A percentile compares a stretch with the other conserved stretches of the same genome.
phyloP scores from a whole-genome alignment of 1,140 invertebrate genomes.

The Eriocheir sinensis region DNA sequence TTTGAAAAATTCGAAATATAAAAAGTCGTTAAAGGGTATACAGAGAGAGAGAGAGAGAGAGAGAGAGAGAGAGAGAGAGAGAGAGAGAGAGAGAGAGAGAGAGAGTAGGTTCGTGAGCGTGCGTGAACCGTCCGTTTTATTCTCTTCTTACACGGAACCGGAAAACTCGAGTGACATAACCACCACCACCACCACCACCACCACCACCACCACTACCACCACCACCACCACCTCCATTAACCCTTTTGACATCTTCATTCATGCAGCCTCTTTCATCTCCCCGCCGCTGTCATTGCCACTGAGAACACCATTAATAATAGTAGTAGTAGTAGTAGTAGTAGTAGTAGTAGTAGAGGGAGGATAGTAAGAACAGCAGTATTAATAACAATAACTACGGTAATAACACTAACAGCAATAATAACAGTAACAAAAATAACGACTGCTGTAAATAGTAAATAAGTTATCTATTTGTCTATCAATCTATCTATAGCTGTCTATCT shows the following conservation, averaged over 20 bases:
- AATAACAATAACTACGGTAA: background rate
- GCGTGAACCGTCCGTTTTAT: background rate
- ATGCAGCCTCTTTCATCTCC: background rate
- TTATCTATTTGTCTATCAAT: too few relatives aligned
- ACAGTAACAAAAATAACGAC: too few relatives aligned
- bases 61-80: constrained; percentile 51
- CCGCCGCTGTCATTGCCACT: background rate
- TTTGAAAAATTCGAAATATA: background rate
- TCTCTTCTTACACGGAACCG: background rate
- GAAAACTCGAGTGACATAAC: background rate
- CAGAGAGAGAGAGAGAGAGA: background rate
- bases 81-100: background rate
- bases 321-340: too few relatives aligned
- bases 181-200: too few relatives aligned
- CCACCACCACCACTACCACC: too few relatives aligned
- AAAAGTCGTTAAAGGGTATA: background rate
- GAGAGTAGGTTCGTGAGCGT: background rate
- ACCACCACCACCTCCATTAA: background rate
- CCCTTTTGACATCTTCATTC: background rate
- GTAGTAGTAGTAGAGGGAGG: too few relatives aligned
- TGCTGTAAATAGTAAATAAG: too few relatives aligned
- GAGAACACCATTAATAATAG: background rate
- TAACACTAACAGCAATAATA: background rate
- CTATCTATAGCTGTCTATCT: too few relatives aligned
- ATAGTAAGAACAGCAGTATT: background rate